These are phyloP conservation scores for Eupithecia tripunctaria DNA, from an alignment of 2,888 invertebrate species.

Conservation along the genomic window DNA sequence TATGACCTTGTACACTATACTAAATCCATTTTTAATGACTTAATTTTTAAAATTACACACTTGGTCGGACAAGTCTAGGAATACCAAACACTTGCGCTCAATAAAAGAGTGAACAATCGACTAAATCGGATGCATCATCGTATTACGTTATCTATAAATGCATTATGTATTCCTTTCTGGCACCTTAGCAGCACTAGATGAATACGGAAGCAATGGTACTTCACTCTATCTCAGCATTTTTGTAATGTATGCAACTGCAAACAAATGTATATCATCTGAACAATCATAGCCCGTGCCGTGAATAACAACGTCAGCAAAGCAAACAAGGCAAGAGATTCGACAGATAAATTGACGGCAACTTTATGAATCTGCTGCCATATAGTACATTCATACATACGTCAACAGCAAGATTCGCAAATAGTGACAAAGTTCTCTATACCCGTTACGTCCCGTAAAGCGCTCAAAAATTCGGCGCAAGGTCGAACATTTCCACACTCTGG, in stretches of 20 bases:
- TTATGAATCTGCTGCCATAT: neutral
- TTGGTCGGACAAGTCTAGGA: neutral
- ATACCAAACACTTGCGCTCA: constrained; percentile 28
- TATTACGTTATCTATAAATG: constrained; percentile 28
- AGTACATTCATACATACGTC: neutral
- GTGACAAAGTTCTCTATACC: constrained; percentile 23
- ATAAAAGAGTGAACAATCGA: constrained; percentile 31
- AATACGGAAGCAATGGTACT: constrained; percentile 28
- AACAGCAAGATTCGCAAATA: constrained; percentile 3
- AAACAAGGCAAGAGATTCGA: neutral
- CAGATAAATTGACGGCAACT: neutral
- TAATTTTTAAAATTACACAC: neutral
- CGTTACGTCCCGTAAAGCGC: constrained; percentile 46
- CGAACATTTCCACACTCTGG: constrained; percentile 54
- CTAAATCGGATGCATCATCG: constrained; percentile 22
- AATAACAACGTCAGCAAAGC: constrained; percentile 2
- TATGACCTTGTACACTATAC: constrained; percentile 7
- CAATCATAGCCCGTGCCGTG: neutral
- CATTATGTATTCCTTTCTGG: constrained; percentile 34
- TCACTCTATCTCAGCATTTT: constrained; percentile 15
- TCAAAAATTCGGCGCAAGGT: constrained; percentile 64
- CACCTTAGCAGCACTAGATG: constrained; percentile 28
- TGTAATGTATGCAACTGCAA: constrained; percentile 9
- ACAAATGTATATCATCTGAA: neutral
- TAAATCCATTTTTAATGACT: neutral